These are phyloP conservation scores for Chiroxiphia lanceolata DNA, from an alignment of 2,797 vertebrate species.

Conservation along the genomic window DNA sequence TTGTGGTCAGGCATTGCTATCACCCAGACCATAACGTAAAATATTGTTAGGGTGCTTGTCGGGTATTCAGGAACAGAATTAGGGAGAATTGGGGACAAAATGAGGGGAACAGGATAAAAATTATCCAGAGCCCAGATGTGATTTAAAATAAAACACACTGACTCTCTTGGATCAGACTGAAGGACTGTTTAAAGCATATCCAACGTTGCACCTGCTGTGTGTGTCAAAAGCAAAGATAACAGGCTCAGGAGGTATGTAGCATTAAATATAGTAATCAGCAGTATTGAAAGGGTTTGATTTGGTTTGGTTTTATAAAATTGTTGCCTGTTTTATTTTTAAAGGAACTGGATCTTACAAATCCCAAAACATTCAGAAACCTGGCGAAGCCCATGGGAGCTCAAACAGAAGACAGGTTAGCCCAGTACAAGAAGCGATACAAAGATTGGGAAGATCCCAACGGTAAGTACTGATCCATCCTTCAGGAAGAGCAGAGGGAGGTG, in stretches of 20 bases:
- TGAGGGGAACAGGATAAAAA: background rate
- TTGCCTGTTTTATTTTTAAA: slow-evolving; percentile 62
- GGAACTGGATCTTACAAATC: slow-evolving; percentile 94
- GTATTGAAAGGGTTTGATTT: background rate
- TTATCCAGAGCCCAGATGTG: background rate
- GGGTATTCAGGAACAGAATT: background rate
- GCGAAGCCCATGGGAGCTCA: slow-evolving; percentile 98
- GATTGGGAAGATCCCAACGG: slow-evolving; percentile 99
- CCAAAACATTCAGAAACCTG: slow-evolving; percentile 95
- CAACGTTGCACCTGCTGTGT: background rate
- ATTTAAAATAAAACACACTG: background rate
- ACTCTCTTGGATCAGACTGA: background rate
- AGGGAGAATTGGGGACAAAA: fast-evolving
- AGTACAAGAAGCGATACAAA: slow-evolving; percentile 97
- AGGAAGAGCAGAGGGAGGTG: background rate
- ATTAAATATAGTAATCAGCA: background rate
- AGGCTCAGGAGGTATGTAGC: background rate
- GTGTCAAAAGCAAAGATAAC: background rate
- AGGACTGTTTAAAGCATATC: background rate
- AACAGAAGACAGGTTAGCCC: slow-evolving; percentile 92
- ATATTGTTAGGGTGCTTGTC: background rate
- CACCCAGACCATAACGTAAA: background rate
- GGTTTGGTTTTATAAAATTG: background rate
- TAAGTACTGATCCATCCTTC: slow-evolving; percentile 50
- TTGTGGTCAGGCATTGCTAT: background rate